Base-by-base conservation (phyloP, 2,797 vertebrate species). In the Coregonus ussuriensis region DNA sequence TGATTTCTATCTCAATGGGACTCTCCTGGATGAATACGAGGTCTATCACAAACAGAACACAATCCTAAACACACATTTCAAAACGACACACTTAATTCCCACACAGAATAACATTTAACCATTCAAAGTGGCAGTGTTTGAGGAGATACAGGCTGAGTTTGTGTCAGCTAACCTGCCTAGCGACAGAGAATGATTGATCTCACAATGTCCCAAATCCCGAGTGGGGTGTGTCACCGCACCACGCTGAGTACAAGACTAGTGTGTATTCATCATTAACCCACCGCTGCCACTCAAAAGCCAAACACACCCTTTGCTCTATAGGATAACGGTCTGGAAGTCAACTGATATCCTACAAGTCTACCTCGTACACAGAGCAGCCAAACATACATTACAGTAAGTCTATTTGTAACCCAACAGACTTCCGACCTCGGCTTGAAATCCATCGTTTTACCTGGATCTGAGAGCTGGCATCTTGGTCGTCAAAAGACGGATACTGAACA, bases 361-460 rank as follows among this genome's bases (percentile, higher is more conserved):
- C n/a, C 72, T 69, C 62, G 33, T 21, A 74, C 31, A 4, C 2
- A 29, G 21, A 68, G n/a, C 62, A 4, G 15, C 54, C 14, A 4
- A 69, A 73, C 35, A 4, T 21, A n/a, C 13, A 75, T 65, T 18
- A 47, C 41, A 47, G 9, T 3, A 41, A 35, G 6, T 1, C 5
- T 35, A 25, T 47, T 47, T 54, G 54, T 71, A 15, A 59, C 18
- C 18, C 9, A 69, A 37, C n/a, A 76, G 2, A 41, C 18, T 3
- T 37, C 4, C 1, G 54, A 51, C 63, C 6, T 67, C 63, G 0
- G 53, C 6, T 25, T n/a, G 9, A 74, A 54, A 47, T 74, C 70
- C 33, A 37, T 2, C 21, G 11, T 63, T 88, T 93, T 94, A 95
- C 94, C 93, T 94, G 72, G 78, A 81, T 81, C 80, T 88, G 86